Conservation (phyloP, 2,888 invertebrate species). For the Noctuana brunneofusca region DNA sequence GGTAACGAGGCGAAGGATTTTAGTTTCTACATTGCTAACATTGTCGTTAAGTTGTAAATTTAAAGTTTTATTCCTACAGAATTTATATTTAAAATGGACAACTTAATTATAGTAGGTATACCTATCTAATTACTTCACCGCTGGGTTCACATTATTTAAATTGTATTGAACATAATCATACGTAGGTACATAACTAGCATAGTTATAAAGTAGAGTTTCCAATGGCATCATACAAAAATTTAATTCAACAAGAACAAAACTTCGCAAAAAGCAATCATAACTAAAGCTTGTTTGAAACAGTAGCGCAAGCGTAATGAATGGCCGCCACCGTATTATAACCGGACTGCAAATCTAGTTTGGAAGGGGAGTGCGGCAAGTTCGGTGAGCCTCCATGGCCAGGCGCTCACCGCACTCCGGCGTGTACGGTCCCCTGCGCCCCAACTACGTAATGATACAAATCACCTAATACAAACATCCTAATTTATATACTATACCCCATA, state of each 20-base stretch:
- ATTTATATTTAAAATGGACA: too few species aligned
- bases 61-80: too few species aligned
- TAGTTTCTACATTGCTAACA: background rate
- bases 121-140: too few species aligned
- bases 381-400: constrained; percentile 82
- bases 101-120: background rate
- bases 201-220: background rate
- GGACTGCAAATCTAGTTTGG: constrained; percentile 80
- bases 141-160: too few species aligned
- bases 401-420: constrained; percentile 79
- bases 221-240: constrained; percentile 10
- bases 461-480: constrained; percentile 40
- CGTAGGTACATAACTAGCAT: too few species aligned
- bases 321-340: constrained; percentile 73
- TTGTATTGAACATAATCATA: too few species aligned
- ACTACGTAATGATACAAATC: constrained; percentile 48
- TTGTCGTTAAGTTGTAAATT: too few species aligned
- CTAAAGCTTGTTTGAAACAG: constrained; percentile 70
- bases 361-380: constrained; percentile 80
- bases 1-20: background rate
- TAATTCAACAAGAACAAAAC: constrained; percentile 19
- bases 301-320: constrained; percentile 75
- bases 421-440: constrained; percentile 58
- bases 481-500: constrained; percentile 36
- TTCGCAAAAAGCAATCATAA: constrained; percentile 47